Evolutionary conservation across 2,888 invertebrate species (phyloP), one percentile per base, ranked within the genome.

Genomic region (Nowickia ferox): DNA sequence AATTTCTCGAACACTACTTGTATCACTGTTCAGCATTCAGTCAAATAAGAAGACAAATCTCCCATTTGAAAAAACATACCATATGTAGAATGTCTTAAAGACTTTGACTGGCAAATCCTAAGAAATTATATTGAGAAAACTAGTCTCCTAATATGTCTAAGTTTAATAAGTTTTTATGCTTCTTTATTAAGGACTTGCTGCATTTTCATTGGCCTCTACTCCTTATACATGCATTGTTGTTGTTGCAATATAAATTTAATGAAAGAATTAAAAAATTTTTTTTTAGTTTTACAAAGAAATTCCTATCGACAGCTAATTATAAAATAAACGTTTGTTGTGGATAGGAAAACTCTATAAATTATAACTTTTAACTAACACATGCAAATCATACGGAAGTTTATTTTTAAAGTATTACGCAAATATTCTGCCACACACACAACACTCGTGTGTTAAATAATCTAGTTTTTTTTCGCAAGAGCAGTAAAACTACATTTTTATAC

Each of bases 331-430:
- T 44, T 79, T 63, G 44, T 53, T 71, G 63, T 65, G 55, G 71
- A 71, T 71, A 71, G 63, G 63, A 71, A 79, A 71, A 79, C 48
- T 83, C 69, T 65, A 79, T 79, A 79, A 69, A 63, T 42, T 71
- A 65, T 53, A 69, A 55, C 42, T 75, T 71, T 79, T 71, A 63
- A 57, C 57, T 59, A 75, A 84, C 63, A 51, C 75, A 84, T 84
- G 78, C 79, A 80, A 80, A 84, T 84, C 0, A 59, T 44, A 76
- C 65, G 74, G 30, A 84, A 66, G 74, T 74, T 38, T 78, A 61
- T 53, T 19, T 9, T 53, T 9, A 42, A 59, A 78, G 42, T 61
- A 44, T 19, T 78, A 78, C 44, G 53, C 17, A 57, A 66, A 48
- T 68, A 55, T 17, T 57, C 44, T 44, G 30, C 22, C 10, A 75